A percentile compares a stretch with the other conserved stretches of the same genome.
Conservation (phyloP, 1,140 invertebrate species). For the Aporrectodea caliginosa region DNA sequence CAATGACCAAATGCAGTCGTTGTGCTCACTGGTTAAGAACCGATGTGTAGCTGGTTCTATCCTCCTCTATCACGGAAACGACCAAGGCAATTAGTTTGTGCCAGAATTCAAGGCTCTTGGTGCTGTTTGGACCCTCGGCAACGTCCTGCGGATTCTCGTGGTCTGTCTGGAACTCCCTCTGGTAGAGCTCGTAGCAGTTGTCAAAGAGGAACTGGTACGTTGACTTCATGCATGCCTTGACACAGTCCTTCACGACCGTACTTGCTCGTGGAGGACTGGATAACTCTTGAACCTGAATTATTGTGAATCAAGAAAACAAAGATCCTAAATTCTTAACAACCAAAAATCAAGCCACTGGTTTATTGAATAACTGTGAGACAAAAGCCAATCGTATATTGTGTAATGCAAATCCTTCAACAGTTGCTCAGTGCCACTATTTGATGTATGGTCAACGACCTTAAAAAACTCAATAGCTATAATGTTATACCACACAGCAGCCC, state of each 20-base stretch:
- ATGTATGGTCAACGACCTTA: no score
- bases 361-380: no score
- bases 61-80: conserved; percentile 97
- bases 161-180: conserved; percentile 79
- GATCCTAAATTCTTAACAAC: no score
- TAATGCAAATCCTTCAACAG: no score
- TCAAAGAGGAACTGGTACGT: conserved; percentile 98
- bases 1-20: not conserved
- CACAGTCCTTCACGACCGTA: conserved; percentile 98
- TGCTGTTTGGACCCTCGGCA: conserved; percentile 42
- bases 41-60: conserved; percentile 96
- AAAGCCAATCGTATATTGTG: no score
- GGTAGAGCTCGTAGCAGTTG: conserved; percentile 93
- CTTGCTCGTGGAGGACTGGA: conserved; percentile 94
- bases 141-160: conserved; percentile 36
- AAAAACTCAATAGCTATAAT: no score
- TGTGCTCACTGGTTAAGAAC: conserved; percentile 84
- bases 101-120: conserved; percentile 88
- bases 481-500: no score
- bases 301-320: no score
- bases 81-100: conserved; percentile 96
- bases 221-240: conserved; percentile 93
- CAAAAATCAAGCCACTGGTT: no score
- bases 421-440: no score
- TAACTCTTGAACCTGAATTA: conserved; percentile 88